Evolutionary conservation across 2,113 vertebrate species (phyloP), one percentile per base, ranked within the genome.

Genomic region (Piliocolobus tephrosceles): DNA sequence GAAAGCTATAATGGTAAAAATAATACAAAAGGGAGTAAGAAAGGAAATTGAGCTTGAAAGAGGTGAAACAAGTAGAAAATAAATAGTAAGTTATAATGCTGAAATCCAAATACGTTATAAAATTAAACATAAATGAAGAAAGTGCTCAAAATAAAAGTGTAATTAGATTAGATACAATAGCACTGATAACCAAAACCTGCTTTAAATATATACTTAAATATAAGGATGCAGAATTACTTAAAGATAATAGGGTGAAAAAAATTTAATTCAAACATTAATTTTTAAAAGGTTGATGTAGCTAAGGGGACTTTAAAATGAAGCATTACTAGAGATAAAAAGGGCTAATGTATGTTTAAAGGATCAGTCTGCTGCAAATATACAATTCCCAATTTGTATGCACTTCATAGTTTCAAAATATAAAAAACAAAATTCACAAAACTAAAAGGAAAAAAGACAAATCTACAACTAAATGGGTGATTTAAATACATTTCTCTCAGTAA

Each of bases 1-100:
- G 32, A 82, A 93, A 96, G 88, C n/a, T 58, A 57, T 38, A 86
- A 75, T 40, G 43, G 52, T 70, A 78, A 94, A 91, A 82, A 35
- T 23, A 40, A 58, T 43, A 58, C 2, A 22, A 78, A 76, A 91
- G 2, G 45, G 40, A 35, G 10, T 94, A 83, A 91, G 32, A 79
- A 68, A 82, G 27, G 57, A 82, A 76, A 58, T 58, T 16, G 22
- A 83, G 22, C 8, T 20, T 73, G 64, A 64, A 58, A 84, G 43
- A 76, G 30, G 57, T 80, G 35, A 45, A 55, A 73, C 40, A 64
- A 83, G 70, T 82, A 52, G 32, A 73, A 88, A 96, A 91, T 58
- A 94, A 85, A 72, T 61, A 43, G 8, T 79, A 92, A 70, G 8
- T 75, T 76, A 23, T 45, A 38, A 40, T 82, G 38, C 47, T 91